Base-by-base conservation (phyloP, 2,888 invertebrate species). In the Netelia inedita region DNA sequence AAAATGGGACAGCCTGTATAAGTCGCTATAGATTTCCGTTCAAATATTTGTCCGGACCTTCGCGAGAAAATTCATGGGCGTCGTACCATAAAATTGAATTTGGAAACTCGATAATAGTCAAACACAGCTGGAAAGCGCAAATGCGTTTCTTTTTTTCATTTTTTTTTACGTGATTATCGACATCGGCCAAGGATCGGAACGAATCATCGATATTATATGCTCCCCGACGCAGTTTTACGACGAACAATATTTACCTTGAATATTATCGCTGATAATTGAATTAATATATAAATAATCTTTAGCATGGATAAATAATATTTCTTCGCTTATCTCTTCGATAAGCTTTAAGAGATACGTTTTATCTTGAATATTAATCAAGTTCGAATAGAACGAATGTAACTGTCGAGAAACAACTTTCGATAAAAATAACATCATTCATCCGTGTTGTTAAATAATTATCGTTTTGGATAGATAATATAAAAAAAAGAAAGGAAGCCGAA, bases 51-150 rank as follows among this genome's bases (percentile, higher is more conserved):
- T 53, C 43, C 66, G 68, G 72, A 50, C 59, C 72, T 46, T 61
- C 57, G 72, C 41, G 55, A 82, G 76, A 76, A 79, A 79, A 76
- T 59, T 57, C 78, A 53, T 83, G 53, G 89, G 93, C 90, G 92
- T 91, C 88, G 86, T 87, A 90, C 86, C 93, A 88, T 92, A 88
- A 92, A 91, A 92, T 92, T 90, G 89, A 88, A 89, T 88, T 88
- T 88, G 85, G 90, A 90, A 90, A 93, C 89, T 85, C 87, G 91
- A 91, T 92, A 91, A 89, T 88, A 88, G 85, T 89, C 90, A 91
- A 92, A 91, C 89, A 92, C 92, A 90, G 89, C 89, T 89, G 88
- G 87, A 63, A 69, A 78, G 46, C 71, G n/a, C 10, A 14, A 35
- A 35, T 28, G 57, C 19, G 46, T 79, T n/a, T 35, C 19, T 53